Evolutionary conservation across 1,140 invertebrate genomes (phyloP), one percentile per base, ranked within the genome.

Genomic region (Aleiodes sp.): DNA sequence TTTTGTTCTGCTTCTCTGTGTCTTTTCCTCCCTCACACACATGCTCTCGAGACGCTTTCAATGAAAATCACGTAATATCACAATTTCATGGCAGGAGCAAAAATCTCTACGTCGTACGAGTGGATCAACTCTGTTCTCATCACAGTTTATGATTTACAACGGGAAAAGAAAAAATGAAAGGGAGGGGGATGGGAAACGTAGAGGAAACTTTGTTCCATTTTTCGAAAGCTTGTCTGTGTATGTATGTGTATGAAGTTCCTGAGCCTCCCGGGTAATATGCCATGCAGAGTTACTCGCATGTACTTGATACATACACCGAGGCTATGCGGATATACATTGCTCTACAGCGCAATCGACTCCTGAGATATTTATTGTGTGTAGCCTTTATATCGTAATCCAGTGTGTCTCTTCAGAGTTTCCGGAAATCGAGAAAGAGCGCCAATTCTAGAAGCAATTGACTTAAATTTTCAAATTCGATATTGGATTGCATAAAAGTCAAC

Each of bases 311-410:
- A 7, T 33, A 7, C 9, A 33, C 56, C 24, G 56, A 59, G 28
- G 24, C 9, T n/a, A 31, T 28, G 56, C 24, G 28, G 24, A 59
- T 29, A 59, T n/a, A 12, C n/a, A 12, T 8, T 2, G 0, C 1
- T 1, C 39, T 12, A 14, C 9, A 29, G 28, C 26, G n/a, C 56
- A 59, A 29, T 59, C n/a, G 28, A 12, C 28, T 31, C 56, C 28
- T 59, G 28, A 59, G 56, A 59, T 59, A 16, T 59, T 59, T 28
- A 59, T 59, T 59, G 56, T 59, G 24, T n/a, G 24, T 59, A 33
- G 56, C 14, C n/a, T 12, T n/a, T 59, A 14, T 31, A 4, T 59
- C 1, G 28, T 12, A 52, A 21, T 52, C n/a, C 46, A 52, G 26
- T 52, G 46, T 21, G 46, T 52, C 46, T 52, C n/a, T n/a, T n/a